Evolutionary conservation across 2,113 vertebrate genomes (phyloP), one percentile per base, ranked within the genome.

Genomic region (Argyrosomus japonicus): DNA sequence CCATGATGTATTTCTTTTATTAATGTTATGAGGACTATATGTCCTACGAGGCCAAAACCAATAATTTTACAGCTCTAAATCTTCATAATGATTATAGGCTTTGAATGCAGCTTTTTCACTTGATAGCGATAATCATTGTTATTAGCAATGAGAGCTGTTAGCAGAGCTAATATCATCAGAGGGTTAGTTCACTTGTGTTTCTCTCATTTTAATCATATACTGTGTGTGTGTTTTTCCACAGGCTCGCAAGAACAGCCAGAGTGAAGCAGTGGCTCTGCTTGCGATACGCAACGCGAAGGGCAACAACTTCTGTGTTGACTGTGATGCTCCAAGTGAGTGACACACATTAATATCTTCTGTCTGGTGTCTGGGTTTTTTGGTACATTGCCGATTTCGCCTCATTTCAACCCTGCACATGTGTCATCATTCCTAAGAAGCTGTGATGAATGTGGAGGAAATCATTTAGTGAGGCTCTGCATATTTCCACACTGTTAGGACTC

Each of bases 281-380:
- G 97, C 97, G 3, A 97, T 99, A 82, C 96, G 97, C 27, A 97
- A 97, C 6, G 96, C 97, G 79, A 96, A 95, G 36, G 97, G 97
- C 48, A 99, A 99, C 94, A 96, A 95, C 10, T 94, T 95, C 91
- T 99, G 97, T 56, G 97, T 97, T 56, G 97, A 99, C 95, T 98
- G 97, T 0, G 96, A 96, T 15, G 96, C 97, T 1, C 95, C 96
- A 19, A 99, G 97, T 98, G 82, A 96, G 97, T 96, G 25, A 40
- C 60, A 25, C 23, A 12, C 32, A 36, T 15, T 3, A 56, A 58
- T 1, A 10, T 4, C 29, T 58, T 43, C 19, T 68, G 14, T 72
- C 21, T 5, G 13, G 17, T 14, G 3, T 70, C 13, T 36, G 57
- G 6, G 1, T 36, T 36, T 32, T 29, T 13, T 29, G 18, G 67